Base-by-base conservation (phyloP, 2,113 vertebrate species). In the Pomatorhinus ruficollis region DNA sequence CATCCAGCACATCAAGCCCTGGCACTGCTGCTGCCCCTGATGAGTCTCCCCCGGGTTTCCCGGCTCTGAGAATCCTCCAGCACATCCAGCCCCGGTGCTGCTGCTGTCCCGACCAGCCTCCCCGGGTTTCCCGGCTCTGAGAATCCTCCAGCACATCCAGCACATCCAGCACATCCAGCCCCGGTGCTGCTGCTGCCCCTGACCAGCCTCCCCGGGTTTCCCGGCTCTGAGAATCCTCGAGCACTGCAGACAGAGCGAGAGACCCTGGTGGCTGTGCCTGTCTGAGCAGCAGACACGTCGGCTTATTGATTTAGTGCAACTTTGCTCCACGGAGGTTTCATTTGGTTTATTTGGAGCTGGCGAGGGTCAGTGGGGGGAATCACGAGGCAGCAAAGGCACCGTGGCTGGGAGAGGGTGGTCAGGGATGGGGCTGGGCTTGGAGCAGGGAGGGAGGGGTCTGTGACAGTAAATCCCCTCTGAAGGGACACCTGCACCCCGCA, bases 391-490 rank as follows among this genome's bases (percentile, higher is more conserved):
- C 49, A 4, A 22, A 78, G 40, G 37, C 37, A 39, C 37, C 37
- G 37, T 10, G 40, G 64, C 31, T 53, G 68, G 56, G 72, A 72
- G 89, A 53, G 57, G 65, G 8, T 12, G 63, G 5, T 1, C 2
- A 5, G 76, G 56, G 76, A 42, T 1, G 2, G 1, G 60, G 60
- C 20, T 15, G 19, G 7, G 35, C 0, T 0, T 2, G 37, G 49
- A 21, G 64, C 19, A 15, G 76, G 3, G 47, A 4, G 11, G 45
- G 69, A 52, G 54, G 17, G 18, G 64, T 20, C 11, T 68, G 45
- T 4, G 69, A 23, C 13, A 18, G 17, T 1, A 19, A 68, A 50
- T 28, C 28, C 40, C 19, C 1, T 2, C 57, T 35, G 31, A 17
- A 25, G 64, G 68, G 57, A 39, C 64, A 9, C 44, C 53, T 49